Evolutionary conservation across 2,888 invertebrate genomes (phyloP).

Genomic region (Aricia artaxerxes): DNA sequence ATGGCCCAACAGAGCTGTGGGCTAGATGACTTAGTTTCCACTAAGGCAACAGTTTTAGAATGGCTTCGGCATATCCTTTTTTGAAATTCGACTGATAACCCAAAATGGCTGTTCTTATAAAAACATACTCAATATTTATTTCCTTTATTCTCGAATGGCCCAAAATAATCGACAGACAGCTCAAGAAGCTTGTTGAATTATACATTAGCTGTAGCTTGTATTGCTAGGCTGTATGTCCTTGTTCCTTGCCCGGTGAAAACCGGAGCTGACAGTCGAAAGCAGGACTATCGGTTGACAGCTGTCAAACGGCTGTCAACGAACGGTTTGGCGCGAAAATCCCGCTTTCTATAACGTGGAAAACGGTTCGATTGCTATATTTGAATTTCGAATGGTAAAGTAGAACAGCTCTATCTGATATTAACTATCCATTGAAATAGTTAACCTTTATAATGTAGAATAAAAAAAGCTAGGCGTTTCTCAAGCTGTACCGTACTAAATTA

Average conservation of each 20-base stretch:
- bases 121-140: background rate
- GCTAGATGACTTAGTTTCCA: no score
- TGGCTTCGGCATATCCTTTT: background rate
- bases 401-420: background rate
- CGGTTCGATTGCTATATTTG: background rate
- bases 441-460: no score
- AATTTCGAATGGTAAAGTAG: background rate
- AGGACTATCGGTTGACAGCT: constrained; percentile 24
- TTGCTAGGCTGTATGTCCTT: constrained; percentile 10
- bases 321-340: background rate
- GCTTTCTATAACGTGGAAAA: background rate
- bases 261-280: constrained; percentile 16
- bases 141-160: background rate
- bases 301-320: background rate
- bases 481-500: no score
- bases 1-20: no score
- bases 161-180: constrained; percentile 3
- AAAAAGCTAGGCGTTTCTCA: no score
- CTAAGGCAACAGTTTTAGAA: no score
- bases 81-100: background rate
- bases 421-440: no score
- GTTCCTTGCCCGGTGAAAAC: constrained; percentile 24
- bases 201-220: constrained; percentile 10
- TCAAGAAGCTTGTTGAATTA: constrained; percentile 24
- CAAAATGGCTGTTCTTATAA: background rate